A percentile compares a stretch with the other conserved stretches of the same genome.
These are phyloP conservation scores for Rhinogobio ventralis DNA, from an alignment of 2,797 vertebrate genomes.

Conservation along the genomic window DNA sequence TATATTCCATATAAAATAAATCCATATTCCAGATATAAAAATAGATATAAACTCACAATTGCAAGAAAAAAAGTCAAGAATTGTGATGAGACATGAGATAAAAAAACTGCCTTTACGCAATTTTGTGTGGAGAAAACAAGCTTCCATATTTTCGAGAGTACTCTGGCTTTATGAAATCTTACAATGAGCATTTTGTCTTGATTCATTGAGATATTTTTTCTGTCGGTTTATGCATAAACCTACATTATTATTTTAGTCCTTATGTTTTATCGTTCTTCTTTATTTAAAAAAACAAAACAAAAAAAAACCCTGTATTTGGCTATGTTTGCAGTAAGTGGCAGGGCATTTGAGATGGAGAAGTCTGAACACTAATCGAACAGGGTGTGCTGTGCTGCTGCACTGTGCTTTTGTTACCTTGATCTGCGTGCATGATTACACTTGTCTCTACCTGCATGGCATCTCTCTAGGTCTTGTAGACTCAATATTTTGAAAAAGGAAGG, in stretches of 20 bases:
- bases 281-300: neutral
- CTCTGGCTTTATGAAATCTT: neutral
- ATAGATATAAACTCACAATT: neutral
- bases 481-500: neutral
- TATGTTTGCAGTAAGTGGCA: neutral
- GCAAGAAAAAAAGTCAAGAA: neutral
- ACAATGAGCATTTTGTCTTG: neutral
- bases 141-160: neutral
- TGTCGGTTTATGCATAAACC: neutral
- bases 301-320: neutral
- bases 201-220: neutral
- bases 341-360: neutral
- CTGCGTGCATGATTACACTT: conserved; percentile 39
- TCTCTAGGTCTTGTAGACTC: neutral
- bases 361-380: conserved; percentile 39
- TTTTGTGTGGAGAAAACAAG: neutral
- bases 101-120: too few species aligned
- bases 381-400: conserved; percentile 14
- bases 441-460: conserved; percentile 51
- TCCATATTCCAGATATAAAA: too few species aligned
- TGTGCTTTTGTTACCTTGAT: conserved; percentile 22
- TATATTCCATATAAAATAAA: too few species aligned
- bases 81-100: neutral
- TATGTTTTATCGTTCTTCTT: neutral
- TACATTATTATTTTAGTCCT: neutral